Base-by-base conservation (phyloP, 2,888 invertebrate genomes). In the Cryptocephalus primarius region DNA sequence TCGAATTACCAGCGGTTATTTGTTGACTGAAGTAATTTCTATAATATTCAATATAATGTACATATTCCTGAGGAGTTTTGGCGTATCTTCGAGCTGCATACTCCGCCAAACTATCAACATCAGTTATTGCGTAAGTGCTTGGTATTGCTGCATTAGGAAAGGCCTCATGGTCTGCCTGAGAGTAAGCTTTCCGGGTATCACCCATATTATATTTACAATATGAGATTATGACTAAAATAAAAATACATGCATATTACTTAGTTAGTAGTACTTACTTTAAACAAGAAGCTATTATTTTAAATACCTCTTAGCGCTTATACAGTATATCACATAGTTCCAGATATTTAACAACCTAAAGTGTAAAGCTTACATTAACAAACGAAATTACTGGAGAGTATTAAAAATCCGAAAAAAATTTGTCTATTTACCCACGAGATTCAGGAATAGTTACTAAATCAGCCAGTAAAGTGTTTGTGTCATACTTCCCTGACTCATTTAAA, bases 31-130 rank as follows among this genome's bases (percentile, higher is more conserved):
- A 86, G 65, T 86, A 89, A 43, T 83, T 79, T 2, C 82, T 78
- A 51, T 86, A 83, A 66, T 84, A 85, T 61, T 81, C 77, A 13
- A 82, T 70, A 61, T 83, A 85, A 46, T 82, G 79, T 10, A 80
- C 75, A 54, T 83, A 82, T 64, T 87, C 85, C 6, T 77, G 76
- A 1, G 82, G 74, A 40, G 79, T 83, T 56, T 80, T 82, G 0
- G 87, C 85, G 62, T 86, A 87, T 56, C 85, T 62, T 45, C 79
- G 77, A 8, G 87, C 84, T 60, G 84, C 83, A 61, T 85, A 86
- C 59, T 86, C 85, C 1, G 87, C 85, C 52, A 87, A 70, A 54
- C 79, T 78, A 2, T 83, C 79, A 8, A 86, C 82, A 62, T 85
- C 85, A 9, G 77, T 78, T 57, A 83, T 61, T 0, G 80, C 78